These are phyloP conservation scores for Malurus elegans DNA, from an alignment of 2,113 vertebrate genomes.

Conservation along the genomic window DNA sequence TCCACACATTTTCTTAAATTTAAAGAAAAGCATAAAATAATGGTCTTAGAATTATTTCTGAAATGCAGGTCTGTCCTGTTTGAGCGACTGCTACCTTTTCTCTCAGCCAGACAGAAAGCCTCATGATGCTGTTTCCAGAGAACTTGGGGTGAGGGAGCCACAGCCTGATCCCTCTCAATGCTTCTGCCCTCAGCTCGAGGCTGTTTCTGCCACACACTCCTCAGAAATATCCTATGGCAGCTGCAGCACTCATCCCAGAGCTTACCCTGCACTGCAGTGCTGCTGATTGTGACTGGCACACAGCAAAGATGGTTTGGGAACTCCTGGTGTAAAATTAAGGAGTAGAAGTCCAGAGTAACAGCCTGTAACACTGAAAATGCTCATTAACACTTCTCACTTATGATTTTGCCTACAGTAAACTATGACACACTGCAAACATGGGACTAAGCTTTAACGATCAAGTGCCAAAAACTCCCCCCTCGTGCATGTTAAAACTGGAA, in stretches of 20 bases:
- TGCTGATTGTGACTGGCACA: not conserved
- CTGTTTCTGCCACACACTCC: not conserved
- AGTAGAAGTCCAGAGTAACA: not conserved
- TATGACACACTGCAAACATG: not conserved
- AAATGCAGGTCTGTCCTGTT: not conserved
- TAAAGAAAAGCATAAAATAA: not conserved
- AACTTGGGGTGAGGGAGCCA: not conserved
- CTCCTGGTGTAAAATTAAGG: not conserved
- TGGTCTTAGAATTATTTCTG: not conserved
- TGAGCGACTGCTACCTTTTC: not conserved
- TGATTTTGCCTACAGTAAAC: slow-evolving; percentile 17
- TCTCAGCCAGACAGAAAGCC: not conserved
- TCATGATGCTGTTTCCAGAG: not conserved
- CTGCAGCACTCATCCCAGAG: not conserved
- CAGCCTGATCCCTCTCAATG: not conserved
- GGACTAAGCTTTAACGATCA: not conserved
- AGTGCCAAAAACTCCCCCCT: not conserved
- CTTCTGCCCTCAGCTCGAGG: not conserved
- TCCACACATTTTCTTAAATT: not conserved
- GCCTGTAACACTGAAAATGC: not conserved
- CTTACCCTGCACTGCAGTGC: not conserved
- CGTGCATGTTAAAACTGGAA: not conserved
- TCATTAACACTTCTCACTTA: not conserved
- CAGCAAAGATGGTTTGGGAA: not conserved
- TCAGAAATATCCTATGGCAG: not conserved